Base-by-base conservation (phyloP, 2,113 vertebrate genomes). In the Caretta caretta region DNA sequence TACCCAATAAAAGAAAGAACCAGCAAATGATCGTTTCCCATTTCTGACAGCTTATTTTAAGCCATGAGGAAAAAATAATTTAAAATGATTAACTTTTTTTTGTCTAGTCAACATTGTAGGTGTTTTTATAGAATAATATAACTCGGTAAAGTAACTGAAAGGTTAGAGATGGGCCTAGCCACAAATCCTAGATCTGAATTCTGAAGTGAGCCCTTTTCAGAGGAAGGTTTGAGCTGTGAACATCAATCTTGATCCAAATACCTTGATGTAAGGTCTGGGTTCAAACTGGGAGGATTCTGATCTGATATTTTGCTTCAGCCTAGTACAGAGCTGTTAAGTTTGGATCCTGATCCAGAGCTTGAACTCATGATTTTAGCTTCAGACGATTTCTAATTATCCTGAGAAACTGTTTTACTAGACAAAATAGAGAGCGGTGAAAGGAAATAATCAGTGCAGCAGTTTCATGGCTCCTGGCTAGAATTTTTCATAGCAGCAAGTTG, bases 401-500 rank as follows among this genome's bases (percentile, higher is more conserved):
- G 78, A 87, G 95, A 96, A 85, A 69, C 79, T 38, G 22, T 65
- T 95, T 90, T 92, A 48, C 83, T 88, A 62, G 93, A 89, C 88
- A 96, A 92, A 49, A 3, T 76, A 87, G 88, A 85, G 76, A 92
- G 91, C 46, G n/a, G 49, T n/a, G 56, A 76, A 90, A 96, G 90
- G 84, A 95, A 97, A 93, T 84, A 81, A 72, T 59, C 92, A 86
- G 83, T 76, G 72, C 72, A 89, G 46, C 49, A 42, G 85, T 95
- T 96, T 86, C 90, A 95, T 91, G 62, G 80, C 93, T 95, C 49
- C 88, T 94, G 93, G 83, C 88, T 82, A 49, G 59, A 89, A 90
- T 85, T 84, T 95, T 93, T 97, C 87, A 93, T 17, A 72, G 92
- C 80, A 93, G 95, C 96, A 96, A 90, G 59, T 87, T 95, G 83